phyloP scores from a whole-genome alignment of 2,888 invertebrate genomes.

The Aphidius colemani region DNA sequence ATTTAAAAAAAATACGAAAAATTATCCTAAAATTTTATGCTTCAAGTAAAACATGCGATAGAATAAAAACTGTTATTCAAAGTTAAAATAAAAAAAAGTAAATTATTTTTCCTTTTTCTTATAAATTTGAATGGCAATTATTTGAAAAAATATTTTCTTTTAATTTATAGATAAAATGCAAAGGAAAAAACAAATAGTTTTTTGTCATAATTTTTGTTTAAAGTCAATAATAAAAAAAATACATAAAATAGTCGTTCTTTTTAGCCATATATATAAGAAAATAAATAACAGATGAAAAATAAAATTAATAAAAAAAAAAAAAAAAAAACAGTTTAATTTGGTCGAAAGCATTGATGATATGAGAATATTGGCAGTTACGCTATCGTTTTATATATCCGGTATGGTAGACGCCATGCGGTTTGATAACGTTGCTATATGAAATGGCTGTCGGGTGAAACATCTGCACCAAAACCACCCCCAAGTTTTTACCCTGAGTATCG shows the following conservation, averaged over 20 bases:
- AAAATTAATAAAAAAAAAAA: conserved; percentile 8
- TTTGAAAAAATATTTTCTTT: too few relatives aligned
- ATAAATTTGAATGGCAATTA: too few relatives aligned
- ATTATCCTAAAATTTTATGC: too few relatives aligned
- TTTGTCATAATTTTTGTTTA: background rate
- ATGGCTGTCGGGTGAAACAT: too few relatives aligned
- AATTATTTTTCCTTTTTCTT: too few relatives aligned
- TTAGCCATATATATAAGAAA: background rate
- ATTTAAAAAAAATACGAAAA: too few relatives aligned
- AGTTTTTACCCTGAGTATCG: background rate
- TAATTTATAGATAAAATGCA: background rate
- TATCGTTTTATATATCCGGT: conserved; percentile 18
- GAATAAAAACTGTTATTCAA: too few relatives aligned
- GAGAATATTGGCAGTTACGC: conserved; percentile 16
- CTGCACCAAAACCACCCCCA: too few relatives aligned
- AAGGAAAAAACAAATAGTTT: background rate
- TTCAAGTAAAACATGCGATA: too few relatives aligned
- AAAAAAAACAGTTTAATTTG: conserved; percentile 17
- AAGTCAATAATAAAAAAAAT: background rate
- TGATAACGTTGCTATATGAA: conserved; percentile 1
- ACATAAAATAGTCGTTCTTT: background rate
- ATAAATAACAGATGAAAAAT: conserved; percentile 3
- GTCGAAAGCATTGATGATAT: conserved; percentile 15
- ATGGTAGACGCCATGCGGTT: conserved; percentile 17
- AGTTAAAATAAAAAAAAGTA: too few relatives aligned